Base-by-base conservation (phyloP, 2,888 invertebrate species). In the Sphecodes monilicornis region DNA sequence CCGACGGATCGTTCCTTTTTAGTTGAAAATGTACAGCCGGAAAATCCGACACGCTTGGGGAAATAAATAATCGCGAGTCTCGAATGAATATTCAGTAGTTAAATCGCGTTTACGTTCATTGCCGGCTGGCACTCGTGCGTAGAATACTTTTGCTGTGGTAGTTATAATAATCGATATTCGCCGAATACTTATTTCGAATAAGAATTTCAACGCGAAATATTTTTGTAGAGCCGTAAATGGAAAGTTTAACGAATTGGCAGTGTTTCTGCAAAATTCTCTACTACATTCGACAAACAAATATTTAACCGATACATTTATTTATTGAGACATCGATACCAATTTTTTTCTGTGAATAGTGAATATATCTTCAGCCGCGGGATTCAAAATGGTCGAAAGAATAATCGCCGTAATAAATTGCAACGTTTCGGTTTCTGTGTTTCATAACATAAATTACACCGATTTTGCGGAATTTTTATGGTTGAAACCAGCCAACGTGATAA, bases 11-110 rank as follows among this genome's bases (percentile, higher is more conserved):
- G 39, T 46, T 72, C 39, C 41, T 66, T n/a, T 26, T 16, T 16
- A 22, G 54, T 18, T 11, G 78, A 57, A 81, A 81, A 81, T 46
- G 54, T 43, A n/a, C n/a, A n/a, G 68, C 5, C 41, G 41, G 50
- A 82, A 80, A 82, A 76, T 76, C 54, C 71, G 75, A 82, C 57
- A 60, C 74, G 80, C 72, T 66, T 57, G 71, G 70, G 69, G 80
- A 75, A 80, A 80, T 82, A 82, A 80, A 82, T 82, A 81, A 74
- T 82, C 64, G 46, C 46, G 39, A 43, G 69, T 18, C 26, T n/a
- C 46, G n/a, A 36, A 87, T 87, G 87, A 87, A 87, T 87, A 87
- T 87, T 87, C 87, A 87, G 57, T 39, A 18, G 72, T 71, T 46
- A 75, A 87, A 57, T 78, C 77, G 69, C 64, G 29, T 69, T 73